Base-by-base conservation (phyloP, 2,113 vertebrate species). In the Tragelaphus strepsiceros region DNA sequence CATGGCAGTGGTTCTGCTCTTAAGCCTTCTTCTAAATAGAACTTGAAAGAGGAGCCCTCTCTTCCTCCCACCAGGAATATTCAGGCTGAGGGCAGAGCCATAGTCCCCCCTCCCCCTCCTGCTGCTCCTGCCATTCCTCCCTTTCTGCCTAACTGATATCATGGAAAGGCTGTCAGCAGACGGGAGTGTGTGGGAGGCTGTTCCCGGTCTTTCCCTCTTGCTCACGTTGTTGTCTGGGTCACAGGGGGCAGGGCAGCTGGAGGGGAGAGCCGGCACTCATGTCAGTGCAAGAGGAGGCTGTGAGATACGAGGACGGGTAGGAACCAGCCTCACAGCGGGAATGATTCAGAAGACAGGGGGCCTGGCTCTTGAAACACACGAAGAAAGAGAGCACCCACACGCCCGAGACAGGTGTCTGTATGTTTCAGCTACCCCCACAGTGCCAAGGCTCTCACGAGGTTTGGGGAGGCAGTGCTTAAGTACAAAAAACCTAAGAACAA, bases 221-320 rank as follows among this genome's bases (percentile, higher is more conserved):
- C 35, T 94, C 77, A 58, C 85, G 93, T 86, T 95, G 84, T 93
- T 92, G 93, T 97, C 95, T 98, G 94, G 97, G 91, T 61, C 96
- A 82, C 43, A 56, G 91, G 89, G 94, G 74, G 82, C 87, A 83
- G 64, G 89, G 89, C 78, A 96, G 82, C 53, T 94, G 88, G 58
- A 49, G 26, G n/a, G 67, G 93, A 53, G 74, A 81, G 71, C 32
- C 61, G 46, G 78, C 71, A 32, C 43, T 90, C 91, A 94, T 80
- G 88, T 97, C 96, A 97, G 94, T 81, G 39, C 6, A 35, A 89
- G 71, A 94, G 43, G 49, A 88, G 90, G 92, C 94, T 54, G n/a
- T 32, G 58, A 81, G 10, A 54, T 74, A 74, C 1, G 0, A 56
- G 32, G 30, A 74, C 26, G 39, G 82, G 77, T 7, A 24, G 56